These are phyloP conservation scores for Gisinianus flammeolus DNA, from an alignment of 2,888 invertebrate genomes.

Conservation along the genomic window DNA sequence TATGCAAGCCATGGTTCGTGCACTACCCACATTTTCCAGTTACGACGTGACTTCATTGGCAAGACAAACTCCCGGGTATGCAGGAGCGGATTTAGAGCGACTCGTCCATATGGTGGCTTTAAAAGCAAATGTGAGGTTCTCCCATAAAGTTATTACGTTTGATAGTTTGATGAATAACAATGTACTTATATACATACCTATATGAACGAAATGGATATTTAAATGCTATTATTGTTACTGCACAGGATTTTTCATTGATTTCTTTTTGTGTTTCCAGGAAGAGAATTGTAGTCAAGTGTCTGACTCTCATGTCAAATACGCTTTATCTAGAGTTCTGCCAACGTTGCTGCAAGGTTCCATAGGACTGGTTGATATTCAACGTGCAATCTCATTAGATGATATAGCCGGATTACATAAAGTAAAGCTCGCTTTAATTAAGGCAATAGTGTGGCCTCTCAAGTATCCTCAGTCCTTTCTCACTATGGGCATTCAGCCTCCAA, in stretches of 20 bases:
- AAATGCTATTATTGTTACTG: too few relatives aligned
- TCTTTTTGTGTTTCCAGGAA: slow-evolving; percentile 43
- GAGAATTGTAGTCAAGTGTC: slow-evolving; percentile 41
- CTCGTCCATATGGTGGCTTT: slow-evolving; percentile 63
- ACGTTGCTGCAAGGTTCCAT: slow-evolving; percentile 64
- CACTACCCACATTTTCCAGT: slow-evolving; percentile 33
- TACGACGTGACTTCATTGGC: slow-evolving; percentile 61
- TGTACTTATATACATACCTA: too few relatives aligned
- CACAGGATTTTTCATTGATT: slow-evolving; percentile 3
- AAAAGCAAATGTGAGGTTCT: slow-evolving; percentile 46
- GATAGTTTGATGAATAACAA: too few relatives aligned
- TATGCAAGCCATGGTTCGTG: slow-evolving; percentile 59
- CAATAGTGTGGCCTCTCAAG: slow-evolving; percentile 68
- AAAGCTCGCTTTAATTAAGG: slow-evolving; percentile 65
- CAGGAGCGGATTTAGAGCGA: slow-evolving; percentile 66
- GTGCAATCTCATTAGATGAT: slow-evolving; percentile 62
- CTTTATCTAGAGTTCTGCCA: slow-evolving; percentile 62
- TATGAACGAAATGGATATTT: too few relatives aligned
- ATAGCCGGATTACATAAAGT: slow-evolving; percentile 68
- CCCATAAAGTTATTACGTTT: too few relatives aligned
- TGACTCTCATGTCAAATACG: slow-evolving; percentile 54
- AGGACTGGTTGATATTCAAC: slow-evolving; percentile 62
- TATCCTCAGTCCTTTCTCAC: slow-evolving; percentile 66
- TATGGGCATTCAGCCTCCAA: slow-evolving; percentile 67
- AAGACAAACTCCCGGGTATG: slow-evolving; percentile 67